A percentile compares a stretch with the other conserved stretches of the same genome.
These are phyloP conservation scores for Bombus sylvicola DNA, from an alignment of 1,140 invertebrate species.

Conservation along the genomic window DNA sequence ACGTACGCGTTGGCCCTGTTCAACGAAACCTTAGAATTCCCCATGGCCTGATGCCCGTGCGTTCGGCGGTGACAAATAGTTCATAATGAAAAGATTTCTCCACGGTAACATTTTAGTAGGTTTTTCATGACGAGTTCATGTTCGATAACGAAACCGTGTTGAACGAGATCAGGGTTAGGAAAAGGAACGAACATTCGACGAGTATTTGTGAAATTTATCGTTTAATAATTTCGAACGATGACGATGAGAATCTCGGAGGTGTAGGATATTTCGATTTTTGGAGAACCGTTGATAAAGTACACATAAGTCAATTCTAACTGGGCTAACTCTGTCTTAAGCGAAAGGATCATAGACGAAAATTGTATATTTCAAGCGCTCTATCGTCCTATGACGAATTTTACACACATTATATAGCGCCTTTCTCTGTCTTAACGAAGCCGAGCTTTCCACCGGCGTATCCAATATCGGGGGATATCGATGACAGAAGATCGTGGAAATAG, in stretches of 20 bases:
- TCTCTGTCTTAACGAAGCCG: no score
- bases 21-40: background rate
- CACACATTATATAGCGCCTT: no score
- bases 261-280: no score
- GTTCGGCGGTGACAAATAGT: background rate
- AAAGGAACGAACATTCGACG: background rate
- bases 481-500: background rate
- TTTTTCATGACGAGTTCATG: background rate
- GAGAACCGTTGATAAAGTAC: no score
- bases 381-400: no score
- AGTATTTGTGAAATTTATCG: background rate
- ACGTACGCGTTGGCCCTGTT: background rate
- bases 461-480: background rate
- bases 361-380: no score
- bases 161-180: background rate
- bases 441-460: background rate
- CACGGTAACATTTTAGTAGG: background rate
- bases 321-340: no score
- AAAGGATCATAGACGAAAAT: no score
- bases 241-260: no score
- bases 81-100: constrained; percentile 9
- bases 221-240: background rate
- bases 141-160: background rate
- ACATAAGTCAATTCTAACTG: no score
- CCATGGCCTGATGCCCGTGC: background rate